Conservation (phyloP, 2,797 vertebrate genomes). For the Basileuterus tristriatus region DNA sequence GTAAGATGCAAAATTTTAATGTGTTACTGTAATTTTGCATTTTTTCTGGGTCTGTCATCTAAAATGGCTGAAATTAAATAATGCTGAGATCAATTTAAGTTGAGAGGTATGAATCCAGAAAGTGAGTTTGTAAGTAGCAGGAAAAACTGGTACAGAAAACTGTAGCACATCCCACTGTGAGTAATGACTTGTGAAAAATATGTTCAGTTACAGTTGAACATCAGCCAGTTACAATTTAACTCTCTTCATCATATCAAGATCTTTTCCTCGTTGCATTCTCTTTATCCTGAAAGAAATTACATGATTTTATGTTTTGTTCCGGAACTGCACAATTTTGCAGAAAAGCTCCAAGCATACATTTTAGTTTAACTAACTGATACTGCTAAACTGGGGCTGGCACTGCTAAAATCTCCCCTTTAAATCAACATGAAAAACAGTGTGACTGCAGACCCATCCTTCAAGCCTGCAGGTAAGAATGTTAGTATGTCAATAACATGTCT, state of each 20-base stretch:
- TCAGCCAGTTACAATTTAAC: neutral
- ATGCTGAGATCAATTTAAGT: neutral
- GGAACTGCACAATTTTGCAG: neutral
- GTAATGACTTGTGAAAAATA: neutral
- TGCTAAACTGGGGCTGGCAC: neutral
- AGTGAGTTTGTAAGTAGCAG: neutral
- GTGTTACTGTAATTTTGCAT: neutral
- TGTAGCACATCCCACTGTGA: neutral
- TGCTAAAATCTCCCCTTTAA: neutral
- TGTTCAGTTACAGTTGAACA: neutral
- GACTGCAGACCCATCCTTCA: neutral
- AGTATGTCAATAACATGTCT: neutral
- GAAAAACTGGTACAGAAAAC: neutral
- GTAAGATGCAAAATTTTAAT: neutral
- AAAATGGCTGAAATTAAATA: neutral
- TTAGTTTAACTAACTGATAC: neutral
- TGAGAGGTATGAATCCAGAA: neutral
- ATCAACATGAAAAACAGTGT: neutral
- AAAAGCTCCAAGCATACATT: neutral
- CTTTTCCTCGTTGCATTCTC: neutral
- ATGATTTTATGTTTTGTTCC: neutral
- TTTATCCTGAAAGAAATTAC: neutral
- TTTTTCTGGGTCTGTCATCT: neutral
- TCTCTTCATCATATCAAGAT: neutral
- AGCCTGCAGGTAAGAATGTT: neutral